A percentile compares a stretch with the other conserved stretches of the same genome.
Evolutionary conservation across 37 sponge, comb jelly and placozoan species (phyloP).

Genomic region (Spongia lamella): DNA sequence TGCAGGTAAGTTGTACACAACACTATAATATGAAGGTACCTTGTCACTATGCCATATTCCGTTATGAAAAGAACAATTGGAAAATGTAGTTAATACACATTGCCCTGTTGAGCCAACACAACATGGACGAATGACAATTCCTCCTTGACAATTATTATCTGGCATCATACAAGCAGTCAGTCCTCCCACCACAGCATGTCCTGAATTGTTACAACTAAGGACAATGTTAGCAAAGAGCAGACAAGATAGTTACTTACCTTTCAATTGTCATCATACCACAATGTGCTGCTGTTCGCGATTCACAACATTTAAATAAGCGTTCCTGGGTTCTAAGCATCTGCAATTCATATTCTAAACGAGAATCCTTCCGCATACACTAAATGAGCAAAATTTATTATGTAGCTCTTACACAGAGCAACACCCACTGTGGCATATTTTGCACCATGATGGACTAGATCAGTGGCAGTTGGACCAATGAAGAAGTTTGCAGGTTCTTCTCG

Average conservation of each 20-base stretch:
- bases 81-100: slow-evolving; percentile 69
- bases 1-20: too few relatives aligned
- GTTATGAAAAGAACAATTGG: slow-evolving; percentile 75
- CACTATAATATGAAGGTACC: too few relatives aligned
- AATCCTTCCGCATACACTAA: background rate
- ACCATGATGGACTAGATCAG: slow-evolving; percentile 72
- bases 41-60: slow-evolving; percentile 70
- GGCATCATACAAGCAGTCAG: background rate
- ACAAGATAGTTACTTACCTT: too few relatives aligned
- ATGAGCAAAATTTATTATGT: background rate
- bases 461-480: slow-evolving; percentile 80
- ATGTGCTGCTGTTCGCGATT: too few relatives aligned
- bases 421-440: slow-evolving; percentile 84
- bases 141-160: slow-evolving; percentile 31
- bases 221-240: too few relatives aligned
- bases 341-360: background rate
- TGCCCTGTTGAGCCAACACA: slow-evolving; percentile 80
- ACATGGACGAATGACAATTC: slow-evolving; percentile 81
- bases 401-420: background rate
- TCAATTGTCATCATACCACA: too few relatives aligned
- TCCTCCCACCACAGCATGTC: too few relatives aligned
- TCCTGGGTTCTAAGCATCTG: background rate
- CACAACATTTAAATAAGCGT: too few relatives aligned
- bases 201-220: too few relatives aligned
- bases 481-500: slow-evolving; percentile 69